phyloP scores from a whole-genome alignment of 2,113 vertebrate species.

The Penelope pileata region DNA sequence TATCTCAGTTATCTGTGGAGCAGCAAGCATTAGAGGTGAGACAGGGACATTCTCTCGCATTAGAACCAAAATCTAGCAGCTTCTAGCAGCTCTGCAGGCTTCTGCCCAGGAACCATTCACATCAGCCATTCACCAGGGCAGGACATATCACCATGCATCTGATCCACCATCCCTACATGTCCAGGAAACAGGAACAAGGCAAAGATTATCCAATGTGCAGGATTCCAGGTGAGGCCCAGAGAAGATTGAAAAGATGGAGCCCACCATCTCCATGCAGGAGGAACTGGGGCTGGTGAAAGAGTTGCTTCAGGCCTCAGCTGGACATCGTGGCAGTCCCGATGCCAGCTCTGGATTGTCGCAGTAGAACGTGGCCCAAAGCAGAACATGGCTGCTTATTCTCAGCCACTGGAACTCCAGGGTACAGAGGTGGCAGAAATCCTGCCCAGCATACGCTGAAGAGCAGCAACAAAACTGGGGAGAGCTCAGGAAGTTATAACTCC shows the following conservation, averaged over 20 bases:
- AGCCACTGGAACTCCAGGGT: neutral
- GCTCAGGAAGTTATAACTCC: neutral
- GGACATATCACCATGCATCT: neutral
- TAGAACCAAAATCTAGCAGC: neutral
- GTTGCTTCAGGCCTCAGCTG: neutral
- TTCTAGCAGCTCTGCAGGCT: neutral
- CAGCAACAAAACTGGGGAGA: neutral
- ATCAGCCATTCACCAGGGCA: neutral
- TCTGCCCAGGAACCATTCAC: neutral
- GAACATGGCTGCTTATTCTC: neutral
- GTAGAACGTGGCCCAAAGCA: neutral
- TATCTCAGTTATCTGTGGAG: neutral
- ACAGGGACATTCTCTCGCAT: neutral
- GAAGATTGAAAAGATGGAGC: neutral
- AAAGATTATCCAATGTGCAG: accelerated
- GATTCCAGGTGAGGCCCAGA: neutral
- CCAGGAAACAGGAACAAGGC: neutral
- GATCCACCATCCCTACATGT: accelerated
- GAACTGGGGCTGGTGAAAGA: accelerated
- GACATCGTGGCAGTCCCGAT: no score
- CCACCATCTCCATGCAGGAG: neutral
- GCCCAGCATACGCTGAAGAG: neutral
- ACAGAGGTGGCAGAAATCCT: neutral
- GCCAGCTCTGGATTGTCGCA: neutral
- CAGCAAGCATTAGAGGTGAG: neutral